Evolutionary conservation across 2,888 invertebrate genomes (phyloP).

Genomic region (Epistrophe grossulariae): DNA sequence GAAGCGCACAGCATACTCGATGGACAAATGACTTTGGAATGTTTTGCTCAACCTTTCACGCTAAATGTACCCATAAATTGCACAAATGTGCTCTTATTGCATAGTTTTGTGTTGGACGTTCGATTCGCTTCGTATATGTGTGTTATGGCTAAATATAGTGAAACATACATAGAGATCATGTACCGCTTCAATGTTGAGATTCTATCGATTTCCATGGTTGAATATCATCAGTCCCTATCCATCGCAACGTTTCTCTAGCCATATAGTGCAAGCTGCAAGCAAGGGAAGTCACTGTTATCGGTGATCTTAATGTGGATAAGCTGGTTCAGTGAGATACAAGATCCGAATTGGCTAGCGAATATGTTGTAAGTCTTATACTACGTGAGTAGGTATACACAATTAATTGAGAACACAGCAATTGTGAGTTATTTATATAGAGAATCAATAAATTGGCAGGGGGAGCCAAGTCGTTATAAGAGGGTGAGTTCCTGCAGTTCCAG

Average conservation of each 20-base stretch:
- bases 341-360: slow-evolving; percentile 31
- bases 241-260: neutral
- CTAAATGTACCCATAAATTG: slow-evolving; percentile 74
- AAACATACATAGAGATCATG: neutral
- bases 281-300: slow-evolving; percentile 33
- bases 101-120: neutral
- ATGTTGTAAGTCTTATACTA: slow-evolving; percentile 23
- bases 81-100: slow-evolving; percentile 43
- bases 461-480: neutral
- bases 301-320: slow-evolving; percentile 69
- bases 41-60: slow-evolving; percentile 76
- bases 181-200: slow-evolving; percentile 6
- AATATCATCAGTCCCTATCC: slow-evolving; percentile 26
- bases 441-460: neutral
- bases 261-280: neutral
- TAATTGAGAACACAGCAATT: slow-evolving; percentile 55
- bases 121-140: neutral
- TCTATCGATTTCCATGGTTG: slow-evolving; percentile 31
- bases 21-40: slow-evolving; percentile 75
- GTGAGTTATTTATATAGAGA: slow-evolving; percentile 57
- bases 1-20: slow-evolving; percentile 61
- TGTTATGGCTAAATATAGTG: neutral
- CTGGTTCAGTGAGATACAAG: slow-evolving; percentile 59
- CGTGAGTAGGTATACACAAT: slow-evolving; percentile 34
- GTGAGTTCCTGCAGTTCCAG: neutral